phyloP scores from a whole-genome alignment of 2,113 vertebrate species.

The Hirundichthys speculiger region DNA sequence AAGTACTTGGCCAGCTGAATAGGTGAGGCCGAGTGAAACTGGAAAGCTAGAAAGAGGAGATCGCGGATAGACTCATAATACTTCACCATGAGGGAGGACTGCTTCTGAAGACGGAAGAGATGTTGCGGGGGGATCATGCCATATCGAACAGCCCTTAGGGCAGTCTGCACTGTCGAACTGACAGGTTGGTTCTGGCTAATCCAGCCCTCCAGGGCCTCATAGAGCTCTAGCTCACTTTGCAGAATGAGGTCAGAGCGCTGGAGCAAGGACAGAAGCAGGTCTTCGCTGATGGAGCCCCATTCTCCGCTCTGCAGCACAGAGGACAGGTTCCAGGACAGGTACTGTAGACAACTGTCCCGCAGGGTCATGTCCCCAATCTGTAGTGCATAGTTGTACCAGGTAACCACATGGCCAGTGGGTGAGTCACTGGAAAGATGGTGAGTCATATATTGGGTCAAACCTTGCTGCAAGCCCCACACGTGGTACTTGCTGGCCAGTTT shows the following conservation, averaged over 20 bases:
- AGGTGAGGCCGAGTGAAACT: conserved; percentile 94
- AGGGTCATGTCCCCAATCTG: conserved; percentile 84
- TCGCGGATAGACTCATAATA: conserved; percentile 85
- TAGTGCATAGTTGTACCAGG: conserved; percentile 94
- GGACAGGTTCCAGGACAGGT: conserved; percentile 96
- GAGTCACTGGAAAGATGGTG: conserved; percentile 90
- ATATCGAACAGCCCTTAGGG: conserved; percentile 89
- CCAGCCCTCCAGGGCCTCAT: conserved; percentile 90
- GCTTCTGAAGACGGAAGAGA: conserved; percentile 92
- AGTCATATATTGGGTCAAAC: conserved; percentile 92
- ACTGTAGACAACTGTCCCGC: conserved; percentile 92
- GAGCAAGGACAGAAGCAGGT: conserved; percentile 90
- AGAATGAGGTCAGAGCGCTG: conserved; percentile 94
- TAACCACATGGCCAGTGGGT: conserved; percentile 88
- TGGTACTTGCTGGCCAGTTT: conserved; percentile 92
- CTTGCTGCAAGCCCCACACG: conserved; percentile 87
- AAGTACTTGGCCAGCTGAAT: conserved; percentile 94
- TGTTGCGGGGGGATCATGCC: conserved; percentile 93
- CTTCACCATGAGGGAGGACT: conserved; percentile 85
- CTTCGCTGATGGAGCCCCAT: conserved; percentile 88
- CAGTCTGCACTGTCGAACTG: conserved; percentile 77
- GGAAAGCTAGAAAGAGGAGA: conserved; percentile 94
- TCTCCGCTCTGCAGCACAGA: conserved; percentile 88
- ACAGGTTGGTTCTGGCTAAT: conserved; percentile 84
- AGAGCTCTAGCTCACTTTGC: conserved; percentile 93